These are phyloP conservation scores for Mamestra configurata DNA, from an alignment of 1,140 invertebrate species.

Conservation along the genomic window DNA sequence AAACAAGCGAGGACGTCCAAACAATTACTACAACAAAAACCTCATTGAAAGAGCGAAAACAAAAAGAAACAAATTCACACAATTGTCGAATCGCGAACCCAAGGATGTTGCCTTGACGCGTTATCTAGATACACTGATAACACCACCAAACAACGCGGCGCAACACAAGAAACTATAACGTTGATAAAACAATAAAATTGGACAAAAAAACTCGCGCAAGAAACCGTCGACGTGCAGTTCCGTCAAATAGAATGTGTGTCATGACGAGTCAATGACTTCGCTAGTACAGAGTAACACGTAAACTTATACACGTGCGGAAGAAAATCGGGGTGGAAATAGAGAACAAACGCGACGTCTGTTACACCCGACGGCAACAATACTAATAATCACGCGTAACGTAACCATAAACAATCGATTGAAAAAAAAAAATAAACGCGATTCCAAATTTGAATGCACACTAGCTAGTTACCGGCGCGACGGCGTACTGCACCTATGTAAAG, in stretches of 20 bases:
- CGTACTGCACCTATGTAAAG: constrained; percentile 82
- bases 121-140: constrained; percentile 65
- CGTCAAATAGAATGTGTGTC: constrained; percentile 83
- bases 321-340: constrained; percentile 48
- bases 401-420: constrained; percentile 46
- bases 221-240: constrained; percentile 70
- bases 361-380: constrained; percentile 42
- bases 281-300: constrained; percentile 67
- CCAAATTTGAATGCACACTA: constrained; percentile 62
- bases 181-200: constrained; percentile 62
- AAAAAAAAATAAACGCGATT: constrained; percentile 59
- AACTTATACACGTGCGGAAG: constrained; percentile 74
- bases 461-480: constrained; percentile 72
- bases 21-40: constrained; percentile 17
- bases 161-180: constrained; percentile 45
- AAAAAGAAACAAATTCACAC: constrained; percentile 47
- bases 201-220: constrained; percentile 63
- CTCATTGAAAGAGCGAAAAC: constrained; percentile 6
- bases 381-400: constrained; percentile 54
- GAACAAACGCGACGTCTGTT: constrained; percentile 49
- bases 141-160: constrained; percentile 54
- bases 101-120: constrained; percentile 55
- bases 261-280: constrained; percentile 82
- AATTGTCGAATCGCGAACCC: constrained; percentile 50
- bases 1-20: constrained; percentile 9